Percentiles rank a stretch among this genome's conserved stretches.
These are phyloP conservation scores for Neotoxoptera formosana DNA, from an alignment of 1,140 invertebrate species.

Conservation along the genomic window DNA sequence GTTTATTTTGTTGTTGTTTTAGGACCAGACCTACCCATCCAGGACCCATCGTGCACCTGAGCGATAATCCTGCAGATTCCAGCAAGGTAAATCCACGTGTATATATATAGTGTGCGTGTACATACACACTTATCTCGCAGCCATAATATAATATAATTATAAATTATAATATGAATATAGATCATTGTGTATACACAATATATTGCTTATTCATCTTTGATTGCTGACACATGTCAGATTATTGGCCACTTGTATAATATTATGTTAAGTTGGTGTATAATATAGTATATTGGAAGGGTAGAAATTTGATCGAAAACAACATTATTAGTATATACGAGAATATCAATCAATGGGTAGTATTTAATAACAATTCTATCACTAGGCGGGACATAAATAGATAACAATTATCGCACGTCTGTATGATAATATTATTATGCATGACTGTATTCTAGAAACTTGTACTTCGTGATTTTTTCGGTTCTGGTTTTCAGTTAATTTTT, in stretches of 20 bases:
- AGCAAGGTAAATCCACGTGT: conserved; percentile 77
- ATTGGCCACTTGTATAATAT: not conserved
- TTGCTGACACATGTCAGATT: not conserved
- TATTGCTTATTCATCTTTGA: not conserved
- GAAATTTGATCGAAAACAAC: not conserved
- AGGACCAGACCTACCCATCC: conserved; percentile 95
- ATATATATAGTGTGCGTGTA: not conserved
- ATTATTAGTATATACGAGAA: not conserved
- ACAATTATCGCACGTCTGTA: not conserved
- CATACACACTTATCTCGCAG: not conserved
- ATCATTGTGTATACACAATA: not conserved
- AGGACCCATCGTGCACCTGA: conserved; percentile 91
- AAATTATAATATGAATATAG: not conserved
- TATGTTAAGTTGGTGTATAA: not conserved
- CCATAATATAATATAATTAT: not conserved
- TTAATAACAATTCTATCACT: not conserved
- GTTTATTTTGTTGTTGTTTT: conserved; percentile 66
- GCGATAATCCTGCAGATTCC: conserved; percentile 93
- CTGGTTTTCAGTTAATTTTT: not conserved
- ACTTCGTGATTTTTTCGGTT: not conserved
- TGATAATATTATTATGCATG: not conserved
- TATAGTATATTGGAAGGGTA: not conserved
- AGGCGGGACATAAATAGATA: not conserved
- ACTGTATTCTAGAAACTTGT: not conserved
- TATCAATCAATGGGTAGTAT: not conserved